Base-by-base conservation (phyloP, 2,797 vertebrate genomes). In the Paratrypauchen microcephalus region DNA sequence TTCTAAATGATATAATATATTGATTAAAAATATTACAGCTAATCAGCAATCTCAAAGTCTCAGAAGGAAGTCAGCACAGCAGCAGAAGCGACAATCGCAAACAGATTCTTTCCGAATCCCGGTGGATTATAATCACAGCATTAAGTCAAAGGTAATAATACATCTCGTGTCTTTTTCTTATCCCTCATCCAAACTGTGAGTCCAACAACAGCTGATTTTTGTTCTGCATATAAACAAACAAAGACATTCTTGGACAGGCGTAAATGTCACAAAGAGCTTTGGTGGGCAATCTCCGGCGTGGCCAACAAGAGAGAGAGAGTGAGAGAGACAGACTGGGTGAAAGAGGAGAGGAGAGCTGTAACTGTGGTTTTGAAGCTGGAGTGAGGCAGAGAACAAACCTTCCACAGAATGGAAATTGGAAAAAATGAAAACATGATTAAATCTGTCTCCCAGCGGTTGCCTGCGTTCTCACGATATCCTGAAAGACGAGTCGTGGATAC, bases 361-460 rank as follows among this genome's bases (percentile, higher is more conserved):
- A 67, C 73, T 83, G 81, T 19, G 73, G 72, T 84, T 59, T 75
- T 64, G 0, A 59, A 74, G 65, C 71, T 68, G 74, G 65, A 72
- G 68, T 64, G 68, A 67, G 55, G 62, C 67, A 47, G 30, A 69
- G 77, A 77, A 69, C 58, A 79, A 87, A 77, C 52, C 80, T 77
- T 83, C 74, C 81, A 77, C 67, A 78, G 81, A 82, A 82, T 73
- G 75, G 74, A 76, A 78, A 82, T 69, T 70, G 64, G 28, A 65
- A 75, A 75, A 75, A 86, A 82, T 69, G 69, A 88, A 88, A 90
- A 84, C 74, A 76, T 69, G 72, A 88, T 85, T 82, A 80, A 82
- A 85, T 79, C 75, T 63, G 76, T 78, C 73, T 86, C 76, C 72
- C 75, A 76, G 78, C 54, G 74, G 84, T 80, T 30, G 61, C 69